These are phyloP conservation scores for Tenualosa ilisha DNA, from an alignment of 2,797 vertebrate species.

Conservation along the genomic window DNA sequence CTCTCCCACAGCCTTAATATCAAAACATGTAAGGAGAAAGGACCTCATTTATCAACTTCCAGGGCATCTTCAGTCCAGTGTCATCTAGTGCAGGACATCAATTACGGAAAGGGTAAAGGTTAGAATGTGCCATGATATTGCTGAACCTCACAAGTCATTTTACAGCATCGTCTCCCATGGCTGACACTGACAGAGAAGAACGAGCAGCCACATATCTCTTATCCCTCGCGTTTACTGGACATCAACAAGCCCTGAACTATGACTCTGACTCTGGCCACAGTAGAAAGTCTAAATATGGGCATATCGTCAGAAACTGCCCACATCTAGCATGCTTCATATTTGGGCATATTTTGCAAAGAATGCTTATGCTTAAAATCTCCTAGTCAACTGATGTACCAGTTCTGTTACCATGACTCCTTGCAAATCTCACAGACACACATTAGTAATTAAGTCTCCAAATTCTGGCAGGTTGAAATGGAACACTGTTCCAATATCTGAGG, in stretches of 20 bases:
- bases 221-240: background rate
- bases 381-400: background rate
- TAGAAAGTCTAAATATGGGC: background rate
- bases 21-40: background rate
- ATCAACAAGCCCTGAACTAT: conserved; percentile 1
- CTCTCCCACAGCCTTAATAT: background rate
- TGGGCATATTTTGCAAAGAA: background rate
- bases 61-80: background rate
- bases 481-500: background rate
- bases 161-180: background rate
- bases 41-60: background rate
- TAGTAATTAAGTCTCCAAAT: background rate
- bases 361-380: background rate
- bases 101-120: background rate
- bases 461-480: background rate
- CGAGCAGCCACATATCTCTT: background rate
- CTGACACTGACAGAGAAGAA: background rate
- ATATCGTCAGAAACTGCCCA: background rate
- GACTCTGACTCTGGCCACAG: background rate
- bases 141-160: background rate
- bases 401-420: conserved; percentile 26
- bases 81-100: background rate
- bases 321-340: background rate
- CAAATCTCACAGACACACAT: background rate
- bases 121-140: background rate